Evolutionary conservation across 2,113 vertebrate genomes (phyloP), one percentile per base, ranked within the genome.

Genomic region (Corythoichthys haematopterus): DNA sequence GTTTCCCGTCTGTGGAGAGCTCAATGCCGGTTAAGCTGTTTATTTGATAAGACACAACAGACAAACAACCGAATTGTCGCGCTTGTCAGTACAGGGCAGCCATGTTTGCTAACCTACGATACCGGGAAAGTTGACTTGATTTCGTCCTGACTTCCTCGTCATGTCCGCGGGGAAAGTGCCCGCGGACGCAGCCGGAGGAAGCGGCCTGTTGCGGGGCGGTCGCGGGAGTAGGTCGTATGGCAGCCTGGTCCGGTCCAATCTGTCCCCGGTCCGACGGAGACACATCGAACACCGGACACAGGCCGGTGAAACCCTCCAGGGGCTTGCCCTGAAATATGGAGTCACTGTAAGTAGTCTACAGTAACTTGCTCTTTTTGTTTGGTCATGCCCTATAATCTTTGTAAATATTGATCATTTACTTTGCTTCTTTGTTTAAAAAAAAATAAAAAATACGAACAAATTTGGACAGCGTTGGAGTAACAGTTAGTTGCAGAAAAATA

Each of bases 241-340:
- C 46, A 96, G 94, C 77, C 70, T 95, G 82, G 91, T 93, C 43
- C 91, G 89, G 16, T 90, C 91, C 0, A 78, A 85, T 15, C 75
- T 89, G 20, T 93, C 93, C 6, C 90, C 89, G 2, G 89, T 90
- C 51, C 84, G 84, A 13, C 88, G 91, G 50, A 84, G 85, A 73
- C 83, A 82, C 14, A 70, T 94, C 65, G 91, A 96, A 45, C 96
- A 98, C 75, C 74, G 60, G 0, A 69, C 95, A 57, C 85, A 91
- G 65, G 91, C 93, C 0, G 95, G 92, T 70, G 96, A 98, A 65
- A 98, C 96, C 0, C 81, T 98, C 2, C 92, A 92, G 70, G 96
- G 96, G 46, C 83, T 98, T 73, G 90, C 95, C 2, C 91, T 97
- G 59, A 94, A 90, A 75, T 98, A 98, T n/a, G 95, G 95, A 66